Percentiles rank a stretch among this genome's conserved stretches.
phyloP scores from a whole-genome alignment of 2,113 vertebrate genomes.

The Rallus limicola region DNA sequence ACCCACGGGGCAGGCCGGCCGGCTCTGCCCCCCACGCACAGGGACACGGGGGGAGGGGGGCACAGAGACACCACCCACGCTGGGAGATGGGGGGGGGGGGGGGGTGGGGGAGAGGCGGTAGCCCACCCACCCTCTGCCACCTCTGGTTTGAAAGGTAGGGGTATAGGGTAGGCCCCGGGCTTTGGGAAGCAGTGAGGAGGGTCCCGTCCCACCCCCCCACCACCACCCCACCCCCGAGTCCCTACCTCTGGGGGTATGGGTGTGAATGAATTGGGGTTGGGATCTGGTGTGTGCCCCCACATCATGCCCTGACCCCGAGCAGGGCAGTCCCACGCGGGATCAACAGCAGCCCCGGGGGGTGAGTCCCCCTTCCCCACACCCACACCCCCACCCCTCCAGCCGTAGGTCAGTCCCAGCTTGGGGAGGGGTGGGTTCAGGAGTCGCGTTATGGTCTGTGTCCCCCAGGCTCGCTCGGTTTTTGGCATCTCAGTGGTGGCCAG shows the following conservation, averaged over 20 bases:
- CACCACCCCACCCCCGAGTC: accelerated
- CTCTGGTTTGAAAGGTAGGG: accelerated
- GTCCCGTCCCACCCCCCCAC: too few relatives aligned
- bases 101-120: background rate
- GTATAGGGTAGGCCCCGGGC: background rate
- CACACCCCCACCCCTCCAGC: too few relatives aligned
- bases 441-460: accelerated
- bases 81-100: too few relatives aligned
- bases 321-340: background rate
- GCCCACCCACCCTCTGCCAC: accelerated
- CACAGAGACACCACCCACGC: accelerated
- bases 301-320: accelerated
- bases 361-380: too few relatives aligned
- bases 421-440: background rate
- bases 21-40: background rate
- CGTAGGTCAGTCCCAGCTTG: background rate
- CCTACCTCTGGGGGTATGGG: accelerated
- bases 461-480: background rate
- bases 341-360: background rate
- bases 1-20: background rate
- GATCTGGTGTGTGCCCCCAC: background rate
- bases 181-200: background rate
- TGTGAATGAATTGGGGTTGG: background rate
- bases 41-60: accelerated
- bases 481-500: background rate